phyloP scores from a whole-genome alignment of 1,140 invertebrate genomes.

The Tachypleus tridentatus region DNA sequence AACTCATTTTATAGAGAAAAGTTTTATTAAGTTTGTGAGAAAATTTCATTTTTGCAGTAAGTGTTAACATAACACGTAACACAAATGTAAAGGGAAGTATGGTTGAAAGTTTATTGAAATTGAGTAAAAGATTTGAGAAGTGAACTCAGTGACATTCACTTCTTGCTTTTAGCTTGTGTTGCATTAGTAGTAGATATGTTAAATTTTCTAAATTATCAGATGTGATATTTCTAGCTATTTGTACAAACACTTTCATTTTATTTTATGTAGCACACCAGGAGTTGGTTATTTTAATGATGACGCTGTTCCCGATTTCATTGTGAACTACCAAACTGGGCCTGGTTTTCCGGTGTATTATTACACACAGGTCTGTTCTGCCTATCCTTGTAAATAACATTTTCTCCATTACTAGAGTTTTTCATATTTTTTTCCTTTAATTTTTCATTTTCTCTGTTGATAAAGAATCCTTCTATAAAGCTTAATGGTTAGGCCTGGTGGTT shows the following conservation, averaged over 20 bases:
- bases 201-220: conserved; percentile 13
- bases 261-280: conserved; percentile 51
- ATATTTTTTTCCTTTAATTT: no score
- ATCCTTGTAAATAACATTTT: background rate
- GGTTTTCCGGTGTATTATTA: conserved; percentile 64
- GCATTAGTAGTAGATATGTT: conserved; percentile 1
- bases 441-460: no score
- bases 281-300: conserved; percentile 71
- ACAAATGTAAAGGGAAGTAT: no score
- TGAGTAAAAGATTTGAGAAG: background rate
- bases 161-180: conserved; percentile 1
- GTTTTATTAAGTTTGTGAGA: no score
- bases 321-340: conserved; percentile 61
- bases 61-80: no score
- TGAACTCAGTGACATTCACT: background rate
- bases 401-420: no score
- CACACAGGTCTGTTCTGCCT: conserved; percentile 42
- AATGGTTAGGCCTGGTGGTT: no score
- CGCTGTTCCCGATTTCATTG: conserved; percentile 64
- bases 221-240: background rate
- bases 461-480: no score
- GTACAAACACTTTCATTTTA: background rate
- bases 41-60: no score
- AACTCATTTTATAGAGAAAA: no score
- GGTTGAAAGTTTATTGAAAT: no score